Conservation (phyloP, 2,888 invertebrate species). For the Drosophila phalerata region DNA sequence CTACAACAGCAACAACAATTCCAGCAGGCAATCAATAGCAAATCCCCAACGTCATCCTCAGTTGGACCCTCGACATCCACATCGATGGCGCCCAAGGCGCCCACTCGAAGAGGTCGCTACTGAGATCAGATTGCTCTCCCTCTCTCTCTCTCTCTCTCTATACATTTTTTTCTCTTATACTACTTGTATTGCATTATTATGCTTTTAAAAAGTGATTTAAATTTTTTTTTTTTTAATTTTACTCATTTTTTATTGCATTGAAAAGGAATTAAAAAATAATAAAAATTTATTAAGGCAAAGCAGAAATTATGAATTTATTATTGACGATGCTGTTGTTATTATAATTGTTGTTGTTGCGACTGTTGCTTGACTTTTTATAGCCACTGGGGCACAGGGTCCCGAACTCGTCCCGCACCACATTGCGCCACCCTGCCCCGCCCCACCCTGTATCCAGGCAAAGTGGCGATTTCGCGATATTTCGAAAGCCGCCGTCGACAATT, state of each 20-base stretch:
- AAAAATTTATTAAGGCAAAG: conserved; percentile 79
- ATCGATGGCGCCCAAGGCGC: conserved; percentile 48
- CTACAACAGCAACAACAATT: conserved; percentile 15
- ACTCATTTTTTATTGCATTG: conserved; percentile 44
- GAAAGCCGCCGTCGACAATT: conserved; percentile 74
- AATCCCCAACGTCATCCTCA: conserved; percentile 1
- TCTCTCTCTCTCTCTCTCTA: conserved; percentile 1
- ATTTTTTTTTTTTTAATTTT: conserved; percentile 20
- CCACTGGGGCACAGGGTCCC: conserved; percentile 45
- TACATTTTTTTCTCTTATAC: conserved; percentile 37
- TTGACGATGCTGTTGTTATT: conserved; percentile 47
- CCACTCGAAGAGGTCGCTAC: conserved; percentile 63
- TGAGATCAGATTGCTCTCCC: conserved; percentile 43
- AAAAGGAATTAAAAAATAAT: conserved; percentile 77
- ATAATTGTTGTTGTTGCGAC: conserved; percentile 19
- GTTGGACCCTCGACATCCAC: conserved; percentile 12
- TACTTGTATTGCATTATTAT: conserved; percentile 64
- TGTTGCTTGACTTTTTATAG: conserved; percentile 49
- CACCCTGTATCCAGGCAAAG: conserved; percentile 7
- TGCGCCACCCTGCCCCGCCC: neutral
- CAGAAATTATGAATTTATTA: conserved; percentile 77
- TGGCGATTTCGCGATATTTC: conserved; percentile 69
- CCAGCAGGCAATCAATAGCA: neutral
- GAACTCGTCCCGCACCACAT: neutral
- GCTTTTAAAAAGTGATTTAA: conserved; percentile 54